Evolutionary conservation across 2,113 vertebrate genomes (phyloP).

Genomic region (Nothobranchius kuhntae): DNA sequence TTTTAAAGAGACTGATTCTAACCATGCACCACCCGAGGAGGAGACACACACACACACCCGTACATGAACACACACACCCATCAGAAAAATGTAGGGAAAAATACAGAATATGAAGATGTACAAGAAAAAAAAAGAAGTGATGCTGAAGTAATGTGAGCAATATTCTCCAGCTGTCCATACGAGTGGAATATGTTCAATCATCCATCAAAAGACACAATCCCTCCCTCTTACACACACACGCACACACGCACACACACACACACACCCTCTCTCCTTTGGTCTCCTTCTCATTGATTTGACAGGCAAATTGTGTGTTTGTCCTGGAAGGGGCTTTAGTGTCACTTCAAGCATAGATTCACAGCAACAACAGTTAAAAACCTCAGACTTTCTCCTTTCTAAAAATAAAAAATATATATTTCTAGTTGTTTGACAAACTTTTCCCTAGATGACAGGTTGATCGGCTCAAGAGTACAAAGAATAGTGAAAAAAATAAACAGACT

Average conservation of each 20-base stretch:
- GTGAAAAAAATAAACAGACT: constrained; percentile 17
- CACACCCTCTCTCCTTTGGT: constrained; percentile 34
- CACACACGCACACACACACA: constrained; percentile 1
- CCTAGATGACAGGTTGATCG: constrained; percentile 61
- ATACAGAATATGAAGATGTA: constrained; percentile 28
- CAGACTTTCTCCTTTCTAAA: constrained; percentile 38
- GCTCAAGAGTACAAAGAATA: constrained; percentile 29
- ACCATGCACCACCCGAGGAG: constrained; percentile 41
- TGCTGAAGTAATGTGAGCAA: constrained; percentile 74
- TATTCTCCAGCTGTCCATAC: constrained; percentile 70
- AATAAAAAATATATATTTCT: constrained; percentile 12
- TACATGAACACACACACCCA: constrained; percentile 7
- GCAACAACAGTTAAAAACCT: constrained; percentile 50
- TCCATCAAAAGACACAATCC: constrained; percentile 53
- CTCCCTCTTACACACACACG: constrained; percentile 22
- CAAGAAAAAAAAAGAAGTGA: constrained; percentile 50
- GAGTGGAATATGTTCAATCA: constrained; percentile 76
- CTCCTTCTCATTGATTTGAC: constrained; percentile 76
- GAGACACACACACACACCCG: constrained; percentile 14
- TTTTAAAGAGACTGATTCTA: constrained; percentile 69
- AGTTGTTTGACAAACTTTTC: constrained; percentile 53
- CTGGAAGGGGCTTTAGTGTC: constrained; percentile 74
- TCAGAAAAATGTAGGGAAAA: constrained; percentile 29
- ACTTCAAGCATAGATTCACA: constrained; percentile 60
- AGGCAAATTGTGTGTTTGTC: constrained; percentile 82